These are phyloP conservation scores for Thyatira batis DNA, from an alignment of 2,888 invertebrate genomes.

Conservation along the genomic window DNA sequence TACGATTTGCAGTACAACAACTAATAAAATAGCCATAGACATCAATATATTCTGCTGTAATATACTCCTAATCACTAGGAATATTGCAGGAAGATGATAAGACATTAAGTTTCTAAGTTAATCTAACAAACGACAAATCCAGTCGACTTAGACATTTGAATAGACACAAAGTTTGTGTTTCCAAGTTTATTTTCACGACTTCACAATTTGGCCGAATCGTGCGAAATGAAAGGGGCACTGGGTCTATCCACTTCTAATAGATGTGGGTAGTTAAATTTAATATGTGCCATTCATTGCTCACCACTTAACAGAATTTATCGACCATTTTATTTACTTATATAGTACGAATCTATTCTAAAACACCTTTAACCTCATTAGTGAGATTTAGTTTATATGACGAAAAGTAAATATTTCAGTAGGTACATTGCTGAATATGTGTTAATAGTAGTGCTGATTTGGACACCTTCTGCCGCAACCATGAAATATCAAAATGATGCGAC, in stretches of 20 bases:
- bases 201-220: neutral
- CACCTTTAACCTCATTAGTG: neutral
- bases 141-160: neutral
- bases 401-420: neutral
- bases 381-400: neutral
- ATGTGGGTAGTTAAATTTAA: neutral
- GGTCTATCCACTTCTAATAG: neutral
- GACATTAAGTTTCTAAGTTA: neutral
- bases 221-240: neutral
- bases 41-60: no score
- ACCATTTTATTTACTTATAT: neutral
- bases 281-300: neutral
- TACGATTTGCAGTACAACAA: no score
- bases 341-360: neutral
- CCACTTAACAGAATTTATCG: neutral
- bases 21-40: no score
- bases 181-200: neutral
- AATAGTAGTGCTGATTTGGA: no score
- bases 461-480: no score
- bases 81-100: no score
- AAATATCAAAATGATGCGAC: no score
- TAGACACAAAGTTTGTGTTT: neutral
- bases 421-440: neutral
- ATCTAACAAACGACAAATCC: neutral
- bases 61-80: no score